Evolutionary conservation across 2,888 invertebrate genomes (phyloP).

Genomic region (Drosophila kambysellisi): DNA sequence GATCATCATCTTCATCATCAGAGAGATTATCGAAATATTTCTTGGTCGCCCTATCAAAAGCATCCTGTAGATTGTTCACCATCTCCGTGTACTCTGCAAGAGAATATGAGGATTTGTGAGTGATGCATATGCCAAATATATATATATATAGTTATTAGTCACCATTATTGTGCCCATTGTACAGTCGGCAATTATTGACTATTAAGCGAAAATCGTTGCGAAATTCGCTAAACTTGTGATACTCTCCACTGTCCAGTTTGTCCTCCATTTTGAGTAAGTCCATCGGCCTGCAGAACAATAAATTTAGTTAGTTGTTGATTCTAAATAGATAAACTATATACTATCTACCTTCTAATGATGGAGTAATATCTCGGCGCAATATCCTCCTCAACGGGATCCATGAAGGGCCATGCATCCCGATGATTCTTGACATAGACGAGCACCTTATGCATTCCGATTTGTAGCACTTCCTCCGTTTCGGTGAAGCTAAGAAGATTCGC

Average conservation of each 20-base stretch:
- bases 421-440: conserved; percentile 94
- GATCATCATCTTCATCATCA: conserved; percentile 93
- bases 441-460: conserved; percentile 96
- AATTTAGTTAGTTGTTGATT: not conserved
- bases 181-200: conserved; percentile 95
- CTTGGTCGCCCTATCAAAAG: conserved; percentile 92
- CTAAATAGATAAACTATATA: not conserved
- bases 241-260: conserved; percentile 92
- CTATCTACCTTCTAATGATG: conserved; percentile 87
- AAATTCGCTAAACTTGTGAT: conserved; percentile 92
- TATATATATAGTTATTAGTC: not conserved
- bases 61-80: conserved; percentile 90
- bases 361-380: conserved; percentile 95
- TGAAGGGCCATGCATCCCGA: conserved; percentile 97
- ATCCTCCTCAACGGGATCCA: conserved; percentile 96
- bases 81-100: conserved; percentile 68
- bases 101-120: not conserved
- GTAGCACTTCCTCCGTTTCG: conserved; percentile 93
- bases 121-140: not conserved
- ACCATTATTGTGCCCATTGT: conserved; percentile 94
- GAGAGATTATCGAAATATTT: conserved; percentile 93
- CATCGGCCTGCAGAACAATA: conserved; percentile 88
- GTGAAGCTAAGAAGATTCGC: conserved; percentile 88
- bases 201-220: conserved; percentile 95
- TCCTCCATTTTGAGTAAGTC: conserved; percentile 95